Evolutionary conservation across 2,888 invertebrate species (phyloP).

Genomic region (Toxonevra muliebris): DNA sequence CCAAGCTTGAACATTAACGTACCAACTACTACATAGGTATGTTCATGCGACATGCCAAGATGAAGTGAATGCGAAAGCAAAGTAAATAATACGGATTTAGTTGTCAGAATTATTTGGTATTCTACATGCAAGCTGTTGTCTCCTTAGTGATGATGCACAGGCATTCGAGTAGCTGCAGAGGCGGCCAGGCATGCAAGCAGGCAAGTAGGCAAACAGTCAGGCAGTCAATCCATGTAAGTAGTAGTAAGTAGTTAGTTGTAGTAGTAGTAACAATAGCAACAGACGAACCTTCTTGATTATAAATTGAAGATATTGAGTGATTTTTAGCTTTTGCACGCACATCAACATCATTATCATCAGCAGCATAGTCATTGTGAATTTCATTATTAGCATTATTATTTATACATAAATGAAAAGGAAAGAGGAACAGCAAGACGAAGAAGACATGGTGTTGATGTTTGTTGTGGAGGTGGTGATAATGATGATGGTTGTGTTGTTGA

Average conservation of each 20-base stretch:
- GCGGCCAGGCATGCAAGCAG: not conserved
- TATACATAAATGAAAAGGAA: not conserved
- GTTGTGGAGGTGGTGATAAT: no score
- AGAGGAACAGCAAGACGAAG: no score
- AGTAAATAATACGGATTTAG: conserved; percentile 14
- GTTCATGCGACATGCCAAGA: no score
- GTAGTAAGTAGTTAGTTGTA: no score
- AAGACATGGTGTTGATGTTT: no score
- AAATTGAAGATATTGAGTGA: conserved; percentile 25
- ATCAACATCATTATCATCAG: conserved; percentile 8
- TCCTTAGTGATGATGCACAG: not conserved
- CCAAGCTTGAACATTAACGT: no score
- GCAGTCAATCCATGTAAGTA: no score
- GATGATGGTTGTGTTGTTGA: no score
- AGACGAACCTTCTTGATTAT: not conserved
- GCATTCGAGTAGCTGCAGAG: not conserved
- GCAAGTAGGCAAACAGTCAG: not conserved
- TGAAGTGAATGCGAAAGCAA: no score
- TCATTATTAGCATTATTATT: conserved; percentile 17
- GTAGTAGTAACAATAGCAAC: no score
- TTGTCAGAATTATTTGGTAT: conserved; percentile 31
- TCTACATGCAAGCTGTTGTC: conserved; percentile 18
- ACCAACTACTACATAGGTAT: no score
- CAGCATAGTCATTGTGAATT: conserved; percentile 21
- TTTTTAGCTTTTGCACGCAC: conserved; percentile 31